Evolutionary conservation across 2,888 invertebrate species (phyloP).

Genomic region (Eupeodes luniger): DNA sequence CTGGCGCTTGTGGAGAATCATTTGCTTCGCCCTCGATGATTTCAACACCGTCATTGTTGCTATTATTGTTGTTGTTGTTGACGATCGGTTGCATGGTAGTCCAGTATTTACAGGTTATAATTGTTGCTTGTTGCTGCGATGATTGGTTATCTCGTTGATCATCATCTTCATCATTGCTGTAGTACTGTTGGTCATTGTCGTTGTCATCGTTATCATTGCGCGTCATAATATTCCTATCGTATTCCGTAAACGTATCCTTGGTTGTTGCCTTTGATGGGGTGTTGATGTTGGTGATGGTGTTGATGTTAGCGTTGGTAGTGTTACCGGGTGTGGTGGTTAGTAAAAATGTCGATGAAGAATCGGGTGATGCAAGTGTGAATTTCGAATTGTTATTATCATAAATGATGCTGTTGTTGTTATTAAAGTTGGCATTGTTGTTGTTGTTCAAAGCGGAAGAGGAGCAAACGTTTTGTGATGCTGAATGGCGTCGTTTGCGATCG

Average conservation of each 20-base stretch:
- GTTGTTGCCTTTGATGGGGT: slow-evolving; percentile 60
- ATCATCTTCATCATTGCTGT: slow-evolving; percentile 42
- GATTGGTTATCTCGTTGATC: slow-evolving; percentile 36
- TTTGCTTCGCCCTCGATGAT: slow-evolving; percentile 56
- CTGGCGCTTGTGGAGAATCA: slow-evolving; percentile 58
- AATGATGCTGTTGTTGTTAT: slow-evolving; percentile 77
- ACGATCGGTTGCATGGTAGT: slow-evolving; percentile 78
- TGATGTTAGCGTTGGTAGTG: slow-evolving; percentile 27
- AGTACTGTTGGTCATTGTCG: slow-evolving; percentile 46
- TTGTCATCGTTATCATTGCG: slow-evolving; percentile 39
- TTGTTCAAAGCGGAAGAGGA: slow-evolving; percentile 59
- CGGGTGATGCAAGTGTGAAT: slow-evolving; percentile 46
- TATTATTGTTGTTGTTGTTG: slow-evolving; percentile 20
- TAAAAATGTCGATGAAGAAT: slow-evolving; percentile 31
- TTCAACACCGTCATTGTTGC: slow-evolving; percentile 36
- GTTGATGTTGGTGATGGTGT: slow-evolving; percentile 16
- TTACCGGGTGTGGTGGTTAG: slow-evolving; percentile 13
- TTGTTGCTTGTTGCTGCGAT: slow-evolving; percentile 76
- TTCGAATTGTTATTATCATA: slow-evolving; percentile 77
- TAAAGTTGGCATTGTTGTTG: slow-evolving; percentile 71
- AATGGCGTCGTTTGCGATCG: slow-evolving; percentile 87
- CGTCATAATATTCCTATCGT: slow-evolving; percentile 60
- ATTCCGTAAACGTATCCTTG: slow-evolving; percentile 61
- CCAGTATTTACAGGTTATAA: slow-evolving; percentile 82
- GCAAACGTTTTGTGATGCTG: slow-evolving; percentile 82